Evolutionary conservation across 2,888 invertebrate genomes (phyloP), one percentile per base, ranked within the genome.

Genomic region (Stenichneumon culpator): DNA sequence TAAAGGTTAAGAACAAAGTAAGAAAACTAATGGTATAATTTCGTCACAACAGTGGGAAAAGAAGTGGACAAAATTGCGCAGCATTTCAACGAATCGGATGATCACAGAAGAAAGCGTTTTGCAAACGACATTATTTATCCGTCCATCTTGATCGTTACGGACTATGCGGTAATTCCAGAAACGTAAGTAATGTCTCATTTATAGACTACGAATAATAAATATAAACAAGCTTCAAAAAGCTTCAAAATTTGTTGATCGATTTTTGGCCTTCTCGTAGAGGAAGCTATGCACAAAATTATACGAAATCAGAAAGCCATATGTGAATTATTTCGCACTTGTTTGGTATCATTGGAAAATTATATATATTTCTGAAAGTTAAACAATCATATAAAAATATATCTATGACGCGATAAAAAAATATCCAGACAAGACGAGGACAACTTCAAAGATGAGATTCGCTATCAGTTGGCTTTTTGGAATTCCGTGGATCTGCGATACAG

Each of bases 401-500:
- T 11, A 39, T 11, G 39, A 39, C 11, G 39, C 39, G 44, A 4
- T 16, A 47, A 47, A 47, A 16, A 47, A 47, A 47, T 19, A n/a
- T 54, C 19, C 19, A 54, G 52, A 54, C 19, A 9, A 54, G 9
- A 54, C 9, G 52, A 54, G 52, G 22, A 1, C 44, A 16, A 47
- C 14, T 4, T 47, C 16, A 16, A 47, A 47, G 16, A 47, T 47
- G 44, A 47, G 4, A 72, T 82, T 3, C 63, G 70, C 25, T 82
- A 82, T 36, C 65, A 72, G 28, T 16, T 77, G 70, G 77, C 65
- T 32, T 77, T 77, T n/a, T 82, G 82, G 70, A 82, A 82, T 9
- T 75, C 70, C 1, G 82, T 82, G n/a, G 82, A 82, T 70, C 14
- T 77, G 65, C 63, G 47, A 32, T 82, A 25, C n/a, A 50, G 77